phyloP scores from a whole-genome alignment of 2,888 invertebrate species.

The Isotomurus palustris region DNA sequence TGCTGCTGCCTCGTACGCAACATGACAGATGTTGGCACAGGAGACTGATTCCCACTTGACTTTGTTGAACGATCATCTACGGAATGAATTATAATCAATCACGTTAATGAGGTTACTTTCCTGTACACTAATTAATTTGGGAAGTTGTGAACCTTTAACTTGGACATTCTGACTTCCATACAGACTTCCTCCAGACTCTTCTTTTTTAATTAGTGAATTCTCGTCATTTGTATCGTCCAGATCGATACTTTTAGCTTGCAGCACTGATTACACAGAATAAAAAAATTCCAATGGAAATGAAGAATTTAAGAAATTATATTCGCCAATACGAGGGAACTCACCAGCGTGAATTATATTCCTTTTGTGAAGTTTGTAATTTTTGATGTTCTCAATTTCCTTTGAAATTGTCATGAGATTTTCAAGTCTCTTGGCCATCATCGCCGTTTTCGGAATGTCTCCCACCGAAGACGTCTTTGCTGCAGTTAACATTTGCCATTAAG shows the following conservation, averaged over 20 bases:
- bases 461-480: constrained; percentile 31
- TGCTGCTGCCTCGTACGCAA: constrained; percentile 11
- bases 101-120: too few species aligned
- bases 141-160: too few species aligned
- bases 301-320: neutral
- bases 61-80: too few species aligned
- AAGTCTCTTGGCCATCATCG: constrained; percentile 26
- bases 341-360: constrained; percentile 24
- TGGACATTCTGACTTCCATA: too few species aligned
- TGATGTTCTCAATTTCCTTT: constrained; percentile 32
- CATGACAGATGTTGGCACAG: neutral
- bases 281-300: neutral
- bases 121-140: too few species aligned
- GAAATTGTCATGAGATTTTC: constrained; percentile 26
- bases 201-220: too few species aligned
- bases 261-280: neutral
- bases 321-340: neutral
- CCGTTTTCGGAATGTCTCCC: constrained; percentile 32
- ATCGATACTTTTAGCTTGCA: constrained; percentile 10
- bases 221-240: too few species aligned
- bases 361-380: constrained; percentile 30
- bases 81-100: too few species aligned
- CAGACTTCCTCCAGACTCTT: neutral
- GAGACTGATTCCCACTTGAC: too few species aligned
- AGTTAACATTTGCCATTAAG: neutral